A percentile compares a stretch with the other conserved stretches of the same genome.
phyloP scores from a whole-genome alignment of 2,888 invertebrate species.

The Euclidia mi region DNA sequence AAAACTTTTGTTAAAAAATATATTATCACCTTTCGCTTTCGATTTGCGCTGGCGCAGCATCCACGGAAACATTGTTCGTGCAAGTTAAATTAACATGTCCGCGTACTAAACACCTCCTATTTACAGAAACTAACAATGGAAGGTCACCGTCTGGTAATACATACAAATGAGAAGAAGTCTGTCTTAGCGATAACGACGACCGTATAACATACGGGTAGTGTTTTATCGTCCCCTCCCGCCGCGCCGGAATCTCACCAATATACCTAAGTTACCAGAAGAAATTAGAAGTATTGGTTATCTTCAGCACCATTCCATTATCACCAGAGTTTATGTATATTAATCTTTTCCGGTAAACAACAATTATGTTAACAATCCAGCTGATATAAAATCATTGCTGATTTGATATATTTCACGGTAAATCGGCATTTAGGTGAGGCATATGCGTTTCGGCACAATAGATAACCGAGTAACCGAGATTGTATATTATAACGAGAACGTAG shows the following conservation, averaged over 20 bases:
- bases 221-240: conserved; percentile 45
- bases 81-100: conserved; percentile 82
- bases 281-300: conserved; percentile 13
- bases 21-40: conserved; percentile 83
- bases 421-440: conserved; percentile 20
- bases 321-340: conserved; percentile 15
- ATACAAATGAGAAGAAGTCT: conserved; percentile 74
- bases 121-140: conserved; percentile 84
- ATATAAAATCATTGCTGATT: conserved; percentile 41
- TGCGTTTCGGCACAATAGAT: neutral
- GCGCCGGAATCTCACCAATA: conserved; percentile 17
- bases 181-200: conserved; percentile 37
- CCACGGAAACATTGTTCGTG: conserved; percentile 74
- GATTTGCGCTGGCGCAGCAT: conserved; percentile 69
- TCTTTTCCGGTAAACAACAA: neutral
- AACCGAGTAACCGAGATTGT: neutral
- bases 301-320: conserved; percentile 30
- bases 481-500: too few species aligned
- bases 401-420: conserved; percentile 1
- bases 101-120: conserved; percentile 81
- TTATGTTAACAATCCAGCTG: conserved; percentile 15
- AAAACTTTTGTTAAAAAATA: conserved; percentile 69
- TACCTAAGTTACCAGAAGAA: conserved; percentile 22
- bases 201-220: conserved; percentile 17
- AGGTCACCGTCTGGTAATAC: conserved; percentile 77